phyloP scores from a whole-genome alignment of 2,888 invertebrate species.

The Apoderus coryli region DNA sequence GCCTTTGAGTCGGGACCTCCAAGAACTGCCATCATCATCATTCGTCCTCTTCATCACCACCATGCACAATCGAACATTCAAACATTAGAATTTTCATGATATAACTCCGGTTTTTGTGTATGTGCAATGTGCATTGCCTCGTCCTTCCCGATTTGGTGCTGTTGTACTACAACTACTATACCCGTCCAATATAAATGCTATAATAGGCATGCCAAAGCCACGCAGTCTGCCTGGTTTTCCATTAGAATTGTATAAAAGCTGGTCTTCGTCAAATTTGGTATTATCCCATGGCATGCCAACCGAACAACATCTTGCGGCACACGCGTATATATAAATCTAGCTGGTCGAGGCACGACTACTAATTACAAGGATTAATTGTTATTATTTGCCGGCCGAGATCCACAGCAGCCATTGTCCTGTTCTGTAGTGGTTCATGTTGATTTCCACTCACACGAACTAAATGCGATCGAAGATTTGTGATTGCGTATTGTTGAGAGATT shows the following conservation, averaged over 20 bases:
- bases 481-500: too few species aligned
- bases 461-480: too few species aligned
- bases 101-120: constrained; percentile 30
- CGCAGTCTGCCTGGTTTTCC: constrained; percentile 33
- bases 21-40: too few species aligned
- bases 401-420: constrained; percentile 21
- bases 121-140: too few species aligned
- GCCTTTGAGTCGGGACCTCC: too few species aligned
- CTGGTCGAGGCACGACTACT: constrained; percentile 29
- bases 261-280: constrained; percentile 35
- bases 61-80: too few species aligned
- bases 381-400: constrained; percentile 23
- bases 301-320: constrained; percentile 30
- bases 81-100: constrained; percentile 33
- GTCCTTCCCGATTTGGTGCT: constrained; percentile 29
- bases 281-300: too few species aligned
- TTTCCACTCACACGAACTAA: too few species aligned
- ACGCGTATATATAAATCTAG: constrained; percentile 30
- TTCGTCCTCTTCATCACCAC: too few species aligned
- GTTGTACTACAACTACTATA: too few species aligned
- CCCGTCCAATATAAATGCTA: too few species aligned
- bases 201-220: constrained; percentile 34
- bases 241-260: constrained; percentile 30
- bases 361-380: constrained; percentile 34
- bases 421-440: too few species aligned